Conservation (phyloP, 2,888 invertebrate species). For the Keiferia lycopersicella region DNA sequence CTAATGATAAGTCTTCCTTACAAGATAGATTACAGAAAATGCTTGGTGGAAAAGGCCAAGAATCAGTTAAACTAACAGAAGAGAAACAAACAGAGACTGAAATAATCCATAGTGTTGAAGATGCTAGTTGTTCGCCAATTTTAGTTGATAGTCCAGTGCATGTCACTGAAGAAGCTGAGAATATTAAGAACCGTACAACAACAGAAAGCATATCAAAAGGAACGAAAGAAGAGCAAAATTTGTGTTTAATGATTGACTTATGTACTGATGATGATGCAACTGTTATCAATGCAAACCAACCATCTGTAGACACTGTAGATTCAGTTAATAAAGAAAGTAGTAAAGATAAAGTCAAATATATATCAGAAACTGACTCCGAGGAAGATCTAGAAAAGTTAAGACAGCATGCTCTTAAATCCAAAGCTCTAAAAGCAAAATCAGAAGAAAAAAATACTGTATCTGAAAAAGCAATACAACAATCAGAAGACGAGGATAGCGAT, state of each 20-base stretch:
- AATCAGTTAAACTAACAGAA: constrained; percentile 35
- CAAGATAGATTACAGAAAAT: constrained; percentile 69
- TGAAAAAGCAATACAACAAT: constrained; percentile 41
- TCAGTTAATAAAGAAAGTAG: constrained; percentile 36
- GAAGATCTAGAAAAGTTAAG: constrained; percentile 72
- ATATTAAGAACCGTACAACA: neutral
- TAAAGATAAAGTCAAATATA: constrained; percentile 33
- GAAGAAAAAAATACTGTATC: constrained; percentile 32
- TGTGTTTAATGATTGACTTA: constrained; percentile 46
- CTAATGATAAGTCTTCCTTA: constrained; percentile 62
- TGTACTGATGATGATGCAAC: constrained; percentile 47
- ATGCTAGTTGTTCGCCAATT: constrained; percentile 34
- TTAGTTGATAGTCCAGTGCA: constrained; percentile 32
- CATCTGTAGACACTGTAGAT: constrained; percentile 43
- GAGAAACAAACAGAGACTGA: constrained; percentile 37
- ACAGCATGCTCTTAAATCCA: constrained; percentile 72
- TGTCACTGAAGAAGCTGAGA: constrained; percentile 12
- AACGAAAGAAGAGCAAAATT: constrained; percentile 25
- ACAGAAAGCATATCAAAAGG: neutral
- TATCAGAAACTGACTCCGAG: constrained; percentile 60
- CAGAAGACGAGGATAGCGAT: constrained; percentile 82
- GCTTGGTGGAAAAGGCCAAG: constrained; percentile 50
- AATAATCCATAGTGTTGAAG: constrained; percentile 32
- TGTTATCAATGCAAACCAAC: neutral
- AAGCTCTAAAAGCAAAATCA: constrained; percentile 51